Base-by-base conservation (phyloP, 2,797 vertebrate species). In the Typhlichthys subterraneus region DNA sequence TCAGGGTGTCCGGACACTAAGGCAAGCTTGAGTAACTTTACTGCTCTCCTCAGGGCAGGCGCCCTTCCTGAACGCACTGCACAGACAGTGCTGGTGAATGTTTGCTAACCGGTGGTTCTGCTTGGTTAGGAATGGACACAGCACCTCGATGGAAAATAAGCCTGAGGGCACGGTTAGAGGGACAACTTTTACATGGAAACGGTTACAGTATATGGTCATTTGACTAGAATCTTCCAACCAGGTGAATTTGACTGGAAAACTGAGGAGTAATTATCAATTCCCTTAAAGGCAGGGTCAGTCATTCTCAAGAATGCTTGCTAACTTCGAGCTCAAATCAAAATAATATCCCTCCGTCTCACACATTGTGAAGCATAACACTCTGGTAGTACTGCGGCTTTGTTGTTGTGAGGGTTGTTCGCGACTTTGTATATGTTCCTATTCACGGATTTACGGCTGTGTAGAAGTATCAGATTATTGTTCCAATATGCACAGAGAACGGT, bases 1-100 rank as follows among this genome's bases (percentile, higher is more conserved):
- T 86, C 75, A 83, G 75, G 62, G 73, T 85, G 79, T 85, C 80
- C 55, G 61, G 79, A 88, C 85, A 87, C 87, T 87, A 86, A 88
- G 84, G 77, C 80, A 87, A 65, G 89, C 85, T 80, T 87, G 75
- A 87, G 54, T 87, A 85, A 85, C 81, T 90, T 91, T 87, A 88
- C 79, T 88, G 82, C 64, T 86, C 88, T 92, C 90, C 90, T 89
- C 73, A 19, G 85, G 90, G 91, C 81, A 88, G 69, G 71, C 87
- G 83, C 88, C 86, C 85, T 87, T 84, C 72, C 80, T 65, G 68
- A 72, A 59, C 61, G 53, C 70, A 76, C 72, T 73, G 76, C 70
- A 81, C 76, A 74, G 76, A 90, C 76, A 85, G 72, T 72, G 72
- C 71, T 57, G 75, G 59, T 73, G 70, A 84, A 87, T 77, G 75